Base-by-base conservation (phyloP, 2,888 invertebrate species). In the Tanytarsus gracilentus region DNA sequence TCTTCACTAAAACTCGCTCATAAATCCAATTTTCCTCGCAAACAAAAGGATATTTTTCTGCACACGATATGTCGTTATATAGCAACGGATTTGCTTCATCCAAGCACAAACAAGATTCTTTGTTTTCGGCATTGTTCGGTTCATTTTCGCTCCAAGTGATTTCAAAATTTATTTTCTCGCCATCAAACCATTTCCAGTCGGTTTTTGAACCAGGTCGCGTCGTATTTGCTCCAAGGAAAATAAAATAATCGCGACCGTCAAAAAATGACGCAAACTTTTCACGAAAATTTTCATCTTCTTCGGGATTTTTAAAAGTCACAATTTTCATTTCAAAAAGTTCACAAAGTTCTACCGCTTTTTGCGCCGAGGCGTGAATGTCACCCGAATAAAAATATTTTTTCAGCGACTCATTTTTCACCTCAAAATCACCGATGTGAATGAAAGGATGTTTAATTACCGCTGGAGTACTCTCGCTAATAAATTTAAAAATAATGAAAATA, bases 331-430 rank as follows among this genome's bases (percentile, higher is more conserved):
- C 44, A 44, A 44, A 44, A 18, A 44, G 5, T 9, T 44, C 44
- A 21, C 44, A 44, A 11, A 44, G 23, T 44, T 44, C 44, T 7
- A 5, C 9, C 23, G 44, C 44, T 8, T 44, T 44, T 4, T 23
- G 2, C 44, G 21, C 18, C 23, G 44, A 18, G 3, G 44, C 21
- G 9, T 44, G 18, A 18, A 44, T 23, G 11, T 18, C 21, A 9
- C 44, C 44, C 3, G 44, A 44, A 11, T 44, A 44, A 21, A 44
- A 44, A 44, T 44, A 44, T 23, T 44, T 23, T 23, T 44, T 44
- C 2, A 23, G 11, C 5, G 11, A 11, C 4, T 44, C 44, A 23
- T 44, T 18, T 8, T 18, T 23, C 18, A 11, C 7, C n/a, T 44
- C 8, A 44, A 23, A 44, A 8, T 11, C 23, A 18, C 44, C 44